Base-by-base conservation (phyloP, 2,797 vertebrate species). In the Mastacembelus armatus region DNA sequence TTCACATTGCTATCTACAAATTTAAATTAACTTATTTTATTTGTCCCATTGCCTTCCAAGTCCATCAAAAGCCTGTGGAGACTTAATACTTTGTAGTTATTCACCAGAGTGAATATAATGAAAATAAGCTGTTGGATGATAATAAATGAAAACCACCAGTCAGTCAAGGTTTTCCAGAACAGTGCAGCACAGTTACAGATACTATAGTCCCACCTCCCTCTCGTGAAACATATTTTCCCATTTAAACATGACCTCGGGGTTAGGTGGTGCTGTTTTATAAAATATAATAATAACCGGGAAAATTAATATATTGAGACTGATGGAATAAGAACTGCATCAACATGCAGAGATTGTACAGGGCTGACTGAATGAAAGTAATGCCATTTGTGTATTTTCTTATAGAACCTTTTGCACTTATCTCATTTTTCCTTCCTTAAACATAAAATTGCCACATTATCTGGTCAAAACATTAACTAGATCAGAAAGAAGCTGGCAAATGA, bases 1-100 rank as follows among this genome's bases (percentile, higher is more conserved):
- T 69, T 73, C 38, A 57, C 57, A 56, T 68, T 51, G 40, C 59
- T 62, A 60, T 71, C 55, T 33, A 21, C 52, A 58, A 61, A 71
- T 84, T 74, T 49, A 15, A 81, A 85, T 82, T 21, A 56, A 64
- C 44, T 51, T 24, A 57, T 67, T 77, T 78, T 54, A 64, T 83
- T 72, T 42, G 54, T 47, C 51, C 35, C 24, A 3, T 50, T 58
- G 21, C 48, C 66, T 42, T 32, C 54, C 2, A 45, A 63, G 29
- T 45, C 48, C 63, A 55, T 51, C 24, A 64, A 27, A 65, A 48
- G 42, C 47, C 52, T 5, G 29, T 15, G 27, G 26, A 61, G 32
- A 57, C 21, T 40, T 77, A 24, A 18, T 69, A 40, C 61, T 71
- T 51, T 43, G 22, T 18, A 35, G 38, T 67, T 48, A 35, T 70